A percentile compares a stretch with the other conserved stretches of the same genome.
phyloP scores from a whole-genome alignment of 2,888 invertebrate genomes.

The Megamerina dolium region DNA sequence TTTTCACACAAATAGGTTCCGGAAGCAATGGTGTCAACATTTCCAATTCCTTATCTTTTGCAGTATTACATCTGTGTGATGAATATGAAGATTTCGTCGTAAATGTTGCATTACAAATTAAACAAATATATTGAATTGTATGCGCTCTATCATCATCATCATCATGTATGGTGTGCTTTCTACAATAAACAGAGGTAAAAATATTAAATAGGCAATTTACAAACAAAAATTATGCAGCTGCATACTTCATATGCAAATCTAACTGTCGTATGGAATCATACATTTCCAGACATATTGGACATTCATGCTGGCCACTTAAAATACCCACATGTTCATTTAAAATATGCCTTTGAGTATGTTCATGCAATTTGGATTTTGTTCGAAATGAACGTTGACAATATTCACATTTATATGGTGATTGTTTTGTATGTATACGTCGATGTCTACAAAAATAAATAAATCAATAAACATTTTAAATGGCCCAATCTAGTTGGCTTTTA shows the following conservation, averaged over 20 bases:
- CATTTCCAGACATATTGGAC: constrained; percentile 21
- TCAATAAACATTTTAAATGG: neutral
- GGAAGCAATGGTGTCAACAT: constrained; percentile 21
- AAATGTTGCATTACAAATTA: constrained; percentile 20
- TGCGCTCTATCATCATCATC: constrained; percentile 11
- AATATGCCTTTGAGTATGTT: constrained; percentile 22
- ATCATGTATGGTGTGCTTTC: too few relatives aligned
- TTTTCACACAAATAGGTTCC: constrained; percentile 15
- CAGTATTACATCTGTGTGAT: constrained; percentile 21
- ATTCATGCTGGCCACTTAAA: constrained; percentile 15
- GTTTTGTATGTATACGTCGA: constrained; percentile 26
- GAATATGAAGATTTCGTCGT: constrained; percentile 19
- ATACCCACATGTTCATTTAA: constrained; percentile 11
- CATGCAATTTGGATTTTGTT: constrained; percentile 25
- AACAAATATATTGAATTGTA: constrained; percentile 17
- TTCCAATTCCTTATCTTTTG: constrained; percentile 22
- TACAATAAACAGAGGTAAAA: constrained; percentile 1
- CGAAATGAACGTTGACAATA: constrained; percentile 28
- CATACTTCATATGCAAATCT: constrained; percentile 26
- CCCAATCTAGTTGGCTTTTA: neutral
- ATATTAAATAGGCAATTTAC: neutral
- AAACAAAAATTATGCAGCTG: neutral
- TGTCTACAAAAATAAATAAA: constrained; percentile 24
- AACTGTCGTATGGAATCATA: constrained; percentile 20
- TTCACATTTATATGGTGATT: constrained; percentile 31